These are phyloP conservation scores for Ondatra zibethicus DNA, from an alignment of 2,113 vertebrate genomes.

Conservation along the genomic window DNA sequence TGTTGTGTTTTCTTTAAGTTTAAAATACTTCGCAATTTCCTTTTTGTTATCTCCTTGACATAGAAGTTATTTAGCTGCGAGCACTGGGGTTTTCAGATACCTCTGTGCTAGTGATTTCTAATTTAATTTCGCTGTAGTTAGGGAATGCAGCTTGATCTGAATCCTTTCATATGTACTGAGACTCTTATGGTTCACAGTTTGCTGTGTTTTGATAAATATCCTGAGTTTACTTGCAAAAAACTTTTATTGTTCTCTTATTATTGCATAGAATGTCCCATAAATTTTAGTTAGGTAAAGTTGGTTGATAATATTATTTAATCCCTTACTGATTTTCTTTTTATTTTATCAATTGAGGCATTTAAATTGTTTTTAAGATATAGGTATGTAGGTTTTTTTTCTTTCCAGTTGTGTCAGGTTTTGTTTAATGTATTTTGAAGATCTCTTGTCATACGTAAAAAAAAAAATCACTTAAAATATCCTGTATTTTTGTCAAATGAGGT, in stretches of 20 bases:
- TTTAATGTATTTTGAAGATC: constrained; percentile 17
- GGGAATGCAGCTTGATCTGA: background rate
- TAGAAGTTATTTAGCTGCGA: background rate
- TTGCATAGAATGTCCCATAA: background rate
- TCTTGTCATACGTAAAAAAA: background rate
- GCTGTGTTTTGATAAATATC: background rate
- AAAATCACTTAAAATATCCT: background rate
- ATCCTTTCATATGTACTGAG: background rate
- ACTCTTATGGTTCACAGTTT: background rate
- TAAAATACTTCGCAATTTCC: background rate
- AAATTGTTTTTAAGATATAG: background rate
- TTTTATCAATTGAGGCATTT: background rate
- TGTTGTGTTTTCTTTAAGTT: background rate
- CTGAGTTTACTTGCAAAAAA: background rate
- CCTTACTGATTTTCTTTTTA: background rate
- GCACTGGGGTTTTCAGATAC: background rate
- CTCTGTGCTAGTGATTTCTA: background rate
- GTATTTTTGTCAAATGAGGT: background rate
- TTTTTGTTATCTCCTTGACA: background rate
- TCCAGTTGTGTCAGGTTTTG: background rate
- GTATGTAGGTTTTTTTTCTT: background rate
- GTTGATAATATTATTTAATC: background rate
- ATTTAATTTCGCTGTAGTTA: background rate
- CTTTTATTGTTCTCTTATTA: background rate
- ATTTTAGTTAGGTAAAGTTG: background rate